Evolutionary conservation across 2,113 vertebrate species (phyloP).

Genomic region (Dascyllus trimaculatus): DNA sequence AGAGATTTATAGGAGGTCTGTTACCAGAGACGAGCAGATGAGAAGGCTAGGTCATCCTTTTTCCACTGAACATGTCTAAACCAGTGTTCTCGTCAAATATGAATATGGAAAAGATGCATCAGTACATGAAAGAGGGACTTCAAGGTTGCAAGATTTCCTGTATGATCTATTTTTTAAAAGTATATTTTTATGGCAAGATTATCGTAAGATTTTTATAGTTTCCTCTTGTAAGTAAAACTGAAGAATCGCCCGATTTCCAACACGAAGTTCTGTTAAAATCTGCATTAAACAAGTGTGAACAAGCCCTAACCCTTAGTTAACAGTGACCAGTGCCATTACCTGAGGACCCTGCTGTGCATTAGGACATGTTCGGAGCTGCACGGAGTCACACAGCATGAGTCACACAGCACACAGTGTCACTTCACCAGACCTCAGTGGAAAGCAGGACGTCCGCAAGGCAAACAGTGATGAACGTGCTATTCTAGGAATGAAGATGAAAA

Average conservation of each 20-base stretch:
- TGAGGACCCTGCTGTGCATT: conserved; percentile 14
- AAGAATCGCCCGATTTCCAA: background rate
- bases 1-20: conserved; percentile 22
- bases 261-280: background rate
- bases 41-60: conserved; percentile 12
- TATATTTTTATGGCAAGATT: background rate
- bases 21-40: conserved; percentile 3
- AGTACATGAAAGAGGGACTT: background rate
- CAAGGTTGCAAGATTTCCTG: background rate
- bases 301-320: background rate
- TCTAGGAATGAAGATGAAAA: conserved; percentile 75
- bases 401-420: conserved; percentile 67
- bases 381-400: conserved; percentile 64
- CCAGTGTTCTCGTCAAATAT: conserved; percentile 23
- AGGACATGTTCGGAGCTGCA: conserved; percentile 55
- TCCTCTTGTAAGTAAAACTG: background rate
- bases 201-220: too few species aligned
- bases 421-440: conserved; percentile 71
- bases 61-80: background rate
- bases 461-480: conserved; percentile 71
- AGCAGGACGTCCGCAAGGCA: conserved; percentile 69
- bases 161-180: background rate
- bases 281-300: conserved; percentile 9
- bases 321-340: conserved; percentile 3
- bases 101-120: background rate